These are phyloP conservation scores for Odontothrips loti DNA, from an alignment of 2,888 invertebrate genomes.

Conservation along the genomic window DNA sequence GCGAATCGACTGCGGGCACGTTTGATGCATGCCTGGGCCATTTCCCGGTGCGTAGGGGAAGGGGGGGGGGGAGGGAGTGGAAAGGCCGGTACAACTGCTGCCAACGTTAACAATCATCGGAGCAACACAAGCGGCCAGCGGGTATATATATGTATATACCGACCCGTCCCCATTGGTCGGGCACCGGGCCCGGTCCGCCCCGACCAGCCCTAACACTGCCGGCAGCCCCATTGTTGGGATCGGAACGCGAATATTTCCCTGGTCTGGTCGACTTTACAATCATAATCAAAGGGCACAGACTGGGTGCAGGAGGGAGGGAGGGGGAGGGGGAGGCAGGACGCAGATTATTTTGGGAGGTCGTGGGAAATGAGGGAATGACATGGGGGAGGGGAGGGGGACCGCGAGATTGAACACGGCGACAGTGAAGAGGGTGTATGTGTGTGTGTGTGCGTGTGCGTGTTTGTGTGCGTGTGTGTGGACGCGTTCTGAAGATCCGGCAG, in stretches of 20 bases:
- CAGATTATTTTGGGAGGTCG: slow-evolving; percentile 1
- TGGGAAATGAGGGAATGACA: not conserved
- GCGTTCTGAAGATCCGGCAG: too few relatives aligned
- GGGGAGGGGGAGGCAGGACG: not conserved
- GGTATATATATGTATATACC: too few relatives aligned
- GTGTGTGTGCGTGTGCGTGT: not conserved
- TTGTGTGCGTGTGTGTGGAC: too few relatives aligned
- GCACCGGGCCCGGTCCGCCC: too few relatives aligned
- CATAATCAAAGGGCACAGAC: not conserved
- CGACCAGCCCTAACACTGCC: not conserved
- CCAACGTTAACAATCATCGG: too few relatives aligned
- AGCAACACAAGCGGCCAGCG: too few relatives aligned
- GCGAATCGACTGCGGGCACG: too few relatives aligned
- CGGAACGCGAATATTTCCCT: slow-evolving; percentile 4
- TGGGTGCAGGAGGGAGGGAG: not conserved
- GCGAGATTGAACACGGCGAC: not conserved
- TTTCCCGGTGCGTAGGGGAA: too few relatives aligned
- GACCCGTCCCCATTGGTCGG: too few relatives aligned
- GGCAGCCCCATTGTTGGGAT: not conserved
- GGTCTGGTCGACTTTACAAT: not conserved
- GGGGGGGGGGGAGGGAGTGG: too few relatives aligned
- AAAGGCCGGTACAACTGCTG: too few relatives aligned
- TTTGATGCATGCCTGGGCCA: too few relatives aligned
- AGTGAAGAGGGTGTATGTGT: not conserved
- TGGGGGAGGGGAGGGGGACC: not conserved